Conservation (phyloP, 2,888 invertebrate genomes). For the Imbricaverruca yamaguchii region DNA sequence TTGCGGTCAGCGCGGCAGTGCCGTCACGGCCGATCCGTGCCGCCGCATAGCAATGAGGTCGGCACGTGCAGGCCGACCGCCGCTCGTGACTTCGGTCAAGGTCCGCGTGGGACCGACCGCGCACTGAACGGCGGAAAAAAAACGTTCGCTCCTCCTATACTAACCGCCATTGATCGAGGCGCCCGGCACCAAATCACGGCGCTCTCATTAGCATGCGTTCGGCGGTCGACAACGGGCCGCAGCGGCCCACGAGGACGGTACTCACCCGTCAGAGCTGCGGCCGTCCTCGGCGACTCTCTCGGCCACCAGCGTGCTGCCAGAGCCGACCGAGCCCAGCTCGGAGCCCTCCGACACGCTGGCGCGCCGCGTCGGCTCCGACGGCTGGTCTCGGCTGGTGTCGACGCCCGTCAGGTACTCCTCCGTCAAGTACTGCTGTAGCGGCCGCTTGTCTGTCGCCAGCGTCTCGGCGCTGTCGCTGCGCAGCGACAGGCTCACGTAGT, state of each 20-base stretch:
- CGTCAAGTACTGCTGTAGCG: constrained; percentile 14
- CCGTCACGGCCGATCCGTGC: background rate
- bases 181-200: no score
- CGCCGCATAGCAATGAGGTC: background rate
- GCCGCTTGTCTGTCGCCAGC: background rate
- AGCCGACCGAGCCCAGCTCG: constrained; percentile 9
- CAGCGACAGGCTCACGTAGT: constrained; percentile 30
- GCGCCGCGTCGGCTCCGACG: background rate
- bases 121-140: background rate
- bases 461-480: constrained; percentile 22
- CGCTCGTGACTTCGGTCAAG: constrained; percentile 2
- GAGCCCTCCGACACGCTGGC: constrained; percentile 17
- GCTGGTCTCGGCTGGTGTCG: background rate
- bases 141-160: no score
- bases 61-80: background rate
- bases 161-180: no score
- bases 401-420: constrained; percentile 18
- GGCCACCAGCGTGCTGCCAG: constrained; percentile 15
- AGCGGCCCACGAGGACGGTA: background rate
- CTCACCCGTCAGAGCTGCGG: background rate
- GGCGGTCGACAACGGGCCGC: no score
- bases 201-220: no score
- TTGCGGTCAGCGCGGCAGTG: background rate
- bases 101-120: background rate
- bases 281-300: background rate